Base-by-base conservation (phyloP, 1,140 invertebrate genomes). In the Magallana ariakensis region DNA sequence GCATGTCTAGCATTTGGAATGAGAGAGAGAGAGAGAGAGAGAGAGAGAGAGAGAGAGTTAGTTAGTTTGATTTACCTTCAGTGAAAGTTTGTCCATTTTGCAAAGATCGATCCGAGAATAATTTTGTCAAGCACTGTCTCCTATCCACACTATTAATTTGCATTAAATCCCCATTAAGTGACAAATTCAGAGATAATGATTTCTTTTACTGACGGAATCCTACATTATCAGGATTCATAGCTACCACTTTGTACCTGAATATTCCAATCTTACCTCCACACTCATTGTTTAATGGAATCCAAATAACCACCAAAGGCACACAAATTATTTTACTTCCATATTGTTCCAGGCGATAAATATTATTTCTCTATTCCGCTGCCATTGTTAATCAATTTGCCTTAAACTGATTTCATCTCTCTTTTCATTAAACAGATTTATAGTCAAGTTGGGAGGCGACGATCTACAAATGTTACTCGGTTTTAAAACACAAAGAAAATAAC, bases 331-430 rank as follows among this genome's bases (percentile, higher is more conserved):
- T 13, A 75, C 26, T 11, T 26, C 66, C 66, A 75, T 75, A 75
- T 75, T 75, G 66, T 75, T 75, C 2, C 19, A 10, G 13, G 1
- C 66, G 33, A 10, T 46, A 75, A 62, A 75, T 75, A 75, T 75
- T 75, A 75, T 75, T 75, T 26, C 22, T 75, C 9, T 11, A 75
- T 26, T 75, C 33, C 22, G 11, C 22, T 10, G 26, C 9, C 22
- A 26, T 75, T 75, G 66, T 26, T 13, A 75, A 33, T 70, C 58
- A 60, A 13, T 60, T 13, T 70, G n/a, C n/a, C 66, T 33, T 70
- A 22, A 70, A 70, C 33, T 70, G 19, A 70, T 75, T 75, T 22
- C 62, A n/a, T 70, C 62, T 75, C 66, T 11, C 33, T 75, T 75
- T 75, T 75, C 66, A 75, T 75, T 75, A 75, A 4, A 19, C 66